Percentiles rank a stretch among this genome's conserved stretches.
Conservation (phyloP, 2,888 invertebrate species). For the Onthophagus sagittarius region DNA sequence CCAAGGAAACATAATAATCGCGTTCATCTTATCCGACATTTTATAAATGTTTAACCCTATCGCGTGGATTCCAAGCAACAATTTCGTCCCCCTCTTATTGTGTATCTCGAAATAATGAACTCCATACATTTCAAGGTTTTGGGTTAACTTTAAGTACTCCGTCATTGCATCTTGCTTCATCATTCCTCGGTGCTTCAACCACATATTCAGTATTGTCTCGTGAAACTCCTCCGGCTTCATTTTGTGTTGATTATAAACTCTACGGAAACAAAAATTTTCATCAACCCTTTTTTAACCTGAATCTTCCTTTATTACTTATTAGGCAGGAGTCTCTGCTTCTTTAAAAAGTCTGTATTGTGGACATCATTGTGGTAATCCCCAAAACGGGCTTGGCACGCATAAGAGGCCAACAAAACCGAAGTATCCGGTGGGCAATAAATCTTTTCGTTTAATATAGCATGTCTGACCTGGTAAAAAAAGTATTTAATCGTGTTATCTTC, state of each 20-base stretch:
- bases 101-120: constrained; percentile 98
- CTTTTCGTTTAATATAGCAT: constrained; percentile 92
- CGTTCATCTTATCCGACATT: constrained; percentile 76
- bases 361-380: constrained; percentile 84
- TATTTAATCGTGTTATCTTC: constrained; percentile 96
- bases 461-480: constrained; percentile 91
- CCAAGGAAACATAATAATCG: constrained; percentile 99
- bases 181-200: constrained; percentile 90
- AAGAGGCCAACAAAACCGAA: constrained; percentile 92
- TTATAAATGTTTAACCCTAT: constrained; percentile 97
- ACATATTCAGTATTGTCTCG: constrained; percentile 94
- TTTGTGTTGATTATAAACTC: constrained; percentile 94
- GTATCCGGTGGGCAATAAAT: constrained; percentile 99
- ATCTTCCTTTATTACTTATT: constrained; percentile 58
- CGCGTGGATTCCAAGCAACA: constrained; percentile 96
- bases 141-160: constrained; percentile 96
- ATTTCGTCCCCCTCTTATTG: constrained; percentile 96
- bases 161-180: constrained; percentile 96
- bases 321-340: constrained; percentile 87
- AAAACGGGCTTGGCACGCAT: constrained; percentile 95
- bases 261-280: constrained; percentile 37
- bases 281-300: neutral
- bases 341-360: constrained; percentile 49
- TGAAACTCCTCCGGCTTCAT: constrained; percentile 97
- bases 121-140: constrained; percentile 97